Evolutionary conservation across 2,888 invertebrate genomes (phyloP), one percentile per base, ranked within the genome.

Genomic region (Coremacera marginata): DNA sequence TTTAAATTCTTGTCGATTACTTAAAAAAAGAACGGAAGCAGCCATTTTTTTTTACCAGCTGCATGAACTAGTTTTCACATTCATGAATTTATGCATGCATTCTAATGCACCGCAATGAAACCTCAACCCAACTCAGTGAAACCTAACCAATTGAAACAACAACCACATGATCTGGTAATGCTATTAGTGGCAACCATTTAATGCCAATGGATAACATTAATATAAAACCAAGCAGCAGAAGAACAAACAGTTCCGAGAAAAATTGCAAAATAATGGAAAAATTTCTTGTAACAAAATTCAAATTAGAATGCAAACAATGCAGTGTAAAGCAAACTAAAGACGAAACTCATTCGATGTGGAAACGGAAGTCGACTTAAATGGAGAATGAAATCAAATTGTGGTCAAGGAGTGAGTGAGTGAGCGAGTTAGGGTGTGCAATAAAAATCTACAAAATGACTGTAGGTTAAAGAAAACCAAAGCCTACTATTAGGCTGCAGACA

Each of bases 161-260:
- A 70, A 77, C 79, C 75, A 73, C 55, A 19, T 19, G 19, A 19
- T 55, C 55, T 55, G 55, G 55, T 16, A 55, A 55, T 19, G 55
- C 55, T 55, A 19, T 22, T 55, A 22, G n/a, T 55, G 22, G 55
- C 22, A 22, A 19, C 55, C 55, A 55, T 22, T 55, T 19, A 19
- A 55, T 80, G 75, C 76, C 49, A 74, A 65, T 75, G 19, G 79
- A 78, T 77, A 78, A 77, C 78, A 80, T 80, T 78, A 80, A 80
- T 80, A 75, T 78, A 77, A 80, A 78, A 78, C 70, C 77, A 51
- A 34, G 65, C 76, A 71, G 60, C 76, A 76, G 60, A 55, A 74
- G 62, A 77, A 73, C 78, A 65, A 31, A 65, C 63, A 9, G 11
- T 19, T 19, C 55, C 62, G 63, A 55, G 49, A 78, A 70, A 67